A percentile compares a stretch with the other conserved stretches of the same genome.
phyloP scores from a whole-genome alignment of 2,888 invertebrate genomes.

The Taphrorychus bicolor region DNA sequence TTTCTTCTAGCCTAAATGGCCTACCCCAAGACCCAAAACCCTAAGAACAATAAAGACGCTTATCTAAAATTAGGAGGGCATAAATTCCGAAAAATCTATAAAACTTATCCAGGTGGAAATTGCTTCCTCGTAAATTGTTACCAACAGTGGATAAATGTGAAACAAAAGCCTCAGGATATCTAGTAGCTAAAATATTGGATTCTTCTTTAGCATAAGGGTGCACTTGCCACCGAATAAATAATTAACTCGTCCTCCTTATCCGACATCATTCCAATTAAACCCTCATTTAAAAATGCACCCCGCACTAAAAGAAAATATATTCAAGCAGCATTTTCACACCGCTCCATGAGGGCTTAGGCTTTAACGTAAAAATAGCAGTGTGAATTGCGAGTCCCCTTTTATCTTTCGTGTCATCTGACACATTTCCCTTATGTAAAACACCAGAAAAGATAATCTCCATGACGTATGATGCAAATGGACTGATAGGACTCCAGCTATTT shows the following conservation, averaged over 20 bases:
- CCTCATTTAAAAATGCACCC: slow-evolving; percentile 8
- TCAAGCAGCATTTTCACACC: slow-evolving; percentile 12
- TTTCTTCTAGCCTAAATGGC: too few species aligned
- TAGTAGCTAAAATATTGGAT: not conserved
- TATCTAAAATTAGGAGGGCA: too few species aligned
- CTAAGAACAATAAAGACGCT: too few species aligned
- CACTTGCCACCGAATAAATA: not conserved
- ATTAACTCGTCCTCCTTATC: not conserved
- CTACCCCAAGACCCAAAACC: too few species aligned
- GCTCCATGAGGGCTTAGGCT: slow-evolving; percentile 7
- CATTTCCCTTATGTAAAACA: slow-evolving; percentile 28
- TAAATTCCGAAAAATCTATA: slow-evolving; percentile 15
- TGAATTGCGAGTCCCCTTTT: slow-evolving; percentile 15
- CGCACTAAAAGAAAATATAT: slow-evolving; percentile 1
- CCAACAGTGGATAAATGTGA: not conserved
- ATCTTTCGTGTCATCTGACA: slow-evolving; percentile 18
- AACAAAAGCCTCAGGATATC: not conserved
- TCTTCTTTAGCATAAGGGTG: not conserved
- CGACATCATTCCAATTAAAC: slow-evolving; percentile 5
- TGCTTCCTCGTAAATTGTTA: slow-evolving; percentile 1
- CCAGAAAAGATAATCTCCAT: slow-evolving; percentile 28
- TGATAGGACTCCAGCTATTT: slow-evolving; percentile 29
- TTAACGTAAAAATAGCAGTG: slow-evolving; percentile 15
- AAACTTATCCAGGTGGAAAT: slow-evolving; percentile 16
- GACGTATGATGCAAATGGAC: slow-evolving; percentile 31